Conservation (phyloP, 1,140 invertebrate genomes). For the Calephelis nemesis region DNA sequence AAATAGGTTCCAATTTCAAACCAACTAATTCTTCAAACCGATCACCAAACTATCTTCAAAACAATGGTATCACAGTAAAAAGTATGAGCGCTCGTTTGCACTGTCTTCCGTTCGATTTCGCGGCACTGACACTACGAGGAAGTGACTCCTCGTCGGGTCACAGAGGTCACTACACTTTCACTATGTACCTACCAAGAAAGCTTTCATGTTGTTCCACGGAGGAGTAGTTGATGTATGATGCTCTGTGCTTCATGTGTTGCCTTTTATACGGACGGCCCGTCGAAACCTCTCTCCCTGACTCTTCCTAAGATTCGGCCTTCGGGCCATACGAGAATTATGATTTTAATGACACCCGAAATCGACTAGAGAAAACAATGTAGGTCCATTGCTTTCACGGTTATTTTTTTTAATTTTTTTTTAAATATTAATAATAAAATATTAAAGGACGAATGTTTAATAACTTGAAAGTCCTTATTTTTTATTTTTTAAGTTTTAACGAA, state of each 20-base stretch:
- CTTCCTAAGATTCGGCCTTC: constrained; percentile 77
- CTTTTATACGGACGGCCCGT: constrained; percentile 65
- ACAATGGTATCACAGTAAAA: constrained; percentile 10
- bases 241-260: constrained; percentile 52
- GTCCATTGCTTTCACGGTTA: constrained; percentile 54
- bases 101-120: constrained; percentile 42
- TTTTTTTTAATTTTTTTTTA: background rate
- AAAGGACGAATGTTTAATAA: too few species aligned
- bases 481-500: too few species aligned
- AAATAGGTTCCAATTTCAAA: too few species aligned
- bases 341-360: constrained; percentile 75
- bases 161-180: constrained; percentile 71
- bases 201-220: constrained; percentile 77
- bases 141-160: constrained; percentile 54
- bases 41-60: background rate
- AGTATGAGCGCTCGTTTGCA: background rate
- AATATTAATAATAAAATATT: too few species aligned
- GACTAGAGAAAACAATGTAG: constrained; percentile 74
- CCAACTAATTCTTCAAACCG: too few species aligned
- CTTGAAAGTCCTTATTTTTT: too few species aligned
- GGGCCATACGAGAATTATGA: constrained; percentile 74
- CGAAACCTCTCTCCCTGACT: constrained; percentile 72
- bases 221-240: constrained; percentile 74
- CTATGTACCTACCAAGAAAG: constrained; percentile 76
- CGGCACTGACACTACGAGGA: constrained; percentile 49